phyloP scores from a whole-genome alignment of 2,797 vertebrate genomes.

The Coranthus polyacanthus region DNA sequence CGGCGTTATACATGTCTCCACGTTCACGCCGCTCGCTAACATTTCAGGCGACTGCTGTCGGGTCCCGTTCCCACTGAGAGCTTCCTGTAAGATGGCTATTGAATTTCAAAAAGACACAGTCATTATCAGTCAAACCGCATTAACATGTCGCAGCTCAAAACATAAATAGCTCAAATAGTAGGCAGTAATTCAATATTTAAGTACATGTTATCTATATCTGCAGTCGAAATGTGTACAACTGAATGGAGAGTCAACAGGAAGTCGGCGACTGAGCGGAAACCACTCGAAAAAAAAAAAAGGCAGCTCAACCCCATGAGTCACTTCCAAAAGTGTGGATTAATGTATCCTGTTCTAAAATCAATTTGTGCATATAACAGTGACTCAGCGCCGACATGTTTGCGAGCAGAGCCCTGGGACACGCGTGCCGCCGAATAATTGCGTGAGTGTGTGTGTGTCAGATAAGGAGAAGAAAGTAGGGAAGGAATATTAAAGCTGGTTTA shows the following conservation, averaged over 20 bases:
- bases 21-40: not conserved
- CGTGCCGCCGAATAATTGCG: not conserved
- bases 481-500: not conserved
- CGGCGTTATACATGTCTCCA: not conserved
- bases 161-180: constrained; percentile 11
- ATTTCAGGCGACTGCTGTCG: constrained; percentile 6
- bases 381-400: constrained; percentile 36
- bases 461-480: not conserved
- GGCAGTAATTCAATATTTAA: constrained; percentile 23
- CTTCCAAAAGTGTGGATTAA: constrained; percentile 34
- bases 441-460: constrained; percentile 6
- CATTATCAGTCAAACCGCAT: constrained; percentile 9
- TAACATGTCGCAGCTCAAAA: constrained; percentile 9
- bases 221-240: constrained; percentile 14
- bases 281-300: constrained; percentile 5
- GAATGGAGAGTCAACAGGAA: constrained; percentile 34
- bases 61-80: not conserved
- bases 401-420: not conserved
- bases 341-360: constrained; percentile 44
- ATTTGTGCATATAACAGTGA: constrained; percentile 35
- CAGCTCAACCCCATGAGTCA: constrained; percentile 36
- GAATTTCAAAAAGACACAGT: not conserved
- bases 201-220: constrained; percentile 17
- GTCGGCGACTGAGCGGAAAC: not conserved
- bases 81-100: constrained; percentile 15